Percentiles rank a stretch among this genome's conserved stretches.
Conservation (phyloP, 2,888 invertebrate genomes). For the Suillia variegata region DNA sequence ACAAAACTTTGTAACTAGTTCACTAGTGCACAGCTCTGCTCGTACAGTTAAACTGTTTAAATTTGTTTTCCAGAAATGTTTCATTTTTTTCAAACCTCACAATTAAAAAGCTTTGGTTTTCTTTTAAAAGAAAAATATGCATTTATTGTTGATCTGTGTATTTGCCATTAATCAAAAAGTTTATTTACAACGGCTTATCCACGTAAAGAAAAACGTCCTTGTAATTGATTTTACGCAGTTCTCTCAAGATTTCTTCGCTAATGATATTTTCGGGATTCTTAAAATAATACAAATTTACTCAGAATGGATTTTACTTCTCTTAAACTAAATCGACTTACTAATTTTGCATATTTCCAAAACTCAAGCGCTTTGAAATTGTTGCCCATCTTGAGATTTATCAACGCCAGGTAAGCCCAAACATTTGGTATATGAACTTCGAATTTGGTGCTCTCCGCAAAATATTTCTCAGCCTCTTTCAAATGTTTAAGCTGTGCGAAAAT, state of each 20-base stretch:
- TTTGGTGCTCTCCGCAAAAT: conserved; percentile 38
- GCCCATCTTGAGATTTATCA: conserved; percentile 42
- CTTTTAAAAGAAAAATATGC: too few species aligned
- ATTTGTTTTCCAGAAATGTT: too few species aligned
- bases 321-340: conserved; percentile 33
- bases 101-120: too few species aligned
- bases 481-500: conserved; percentile 22
- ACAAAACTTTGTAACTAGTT: too few species aligned
- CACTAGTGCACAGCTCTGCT: too few species aligned
- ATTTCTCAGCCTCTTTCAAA: conserved; percentile 31
- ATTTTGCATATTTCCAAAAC: conserved; percentile 50
- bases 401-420: conserved; percentile 46
- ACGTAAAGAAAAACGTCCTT: not conserved
- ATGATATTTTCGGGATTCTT: not conserved
- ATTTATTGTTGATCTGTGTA: too few species aligned
- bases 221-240: not conserved
- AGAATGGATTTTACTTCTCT: not conserved
- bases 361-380: conserved; percentile 43
- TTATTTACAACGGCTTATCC: too few species aligned
- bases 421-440: conserved; percentile 39
- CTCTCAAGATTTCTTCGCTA: not conserved
- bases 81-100: too few species aligned
- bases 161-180: too few species aligned
- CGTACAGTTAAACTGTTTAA: too few species aligned
- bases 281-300: too few species aligned